phyloP scores from a whole-genome alignment of 1,140 invertebrate genomes.

The Hypothenemus hampei region DNA sequence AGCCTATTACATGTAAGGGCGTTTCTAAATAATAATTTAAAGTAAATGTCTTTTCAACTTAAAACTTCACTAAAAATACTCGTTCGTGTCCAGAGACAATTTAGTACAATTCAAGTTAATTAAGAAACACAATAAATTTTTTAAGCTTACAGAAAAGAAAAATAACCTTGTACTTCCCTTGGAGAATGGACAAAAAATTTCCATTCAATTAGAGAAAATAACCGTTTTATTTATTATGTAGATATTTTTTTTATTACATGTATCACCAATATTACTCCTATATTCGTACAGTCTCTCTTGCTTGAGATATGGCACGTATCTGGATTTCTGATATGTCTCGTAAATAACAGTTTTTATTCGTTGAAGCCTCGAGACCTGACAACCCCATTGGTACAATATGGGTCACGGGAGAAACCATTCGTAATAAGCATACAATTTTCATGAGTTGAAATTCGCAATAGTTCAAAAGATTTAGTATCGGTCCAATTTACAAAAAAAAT shows the following conservation, averaged over 20 bases:
- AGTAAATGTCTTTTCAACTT: too few relatives aligned
- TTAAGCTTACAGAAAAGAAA: background rate
- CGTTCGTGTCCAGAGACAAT: too few relatives aligned
- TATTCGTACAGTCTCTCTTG: too few relatives aligned
- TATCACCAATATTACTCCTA: too few relatives aligned
- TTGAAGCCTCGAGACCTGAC: background rate
- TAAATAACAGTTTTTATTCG: conserved; percentile 18
- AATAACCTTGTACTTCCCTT: background rate
- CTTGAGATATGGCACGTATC: background rate
- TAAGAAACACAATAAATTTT: too few relatives aligned
- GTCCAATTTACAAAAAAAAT: too few relatives aligned
- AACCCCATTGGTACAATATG: conserved; percentile 7
- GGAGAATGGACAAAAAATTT: background rate
- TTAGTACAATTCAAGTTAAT: too few relatives aligned
- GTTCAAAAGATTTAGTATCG: too few relatives aligned
- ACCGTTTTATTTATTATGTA: background rate
- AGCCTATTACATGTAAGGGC: too few relatives aligned
- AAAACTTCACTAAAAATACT: too few relatives aligned
- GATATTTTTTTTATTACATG: background rate
- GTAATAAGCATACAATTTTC: too few relatives aligned
- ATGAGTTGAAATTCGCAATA: background rate
- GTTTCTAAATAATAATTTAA: too few relatives aligned
- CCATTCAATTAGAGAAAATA: background rate
- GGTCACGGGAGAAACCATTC: conserved; percentile 14
- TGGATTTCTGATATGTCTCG: background rate